Conservation (phyloP, 2,888 invertebrate genomes). For the Tridacna gigas region DNA sequence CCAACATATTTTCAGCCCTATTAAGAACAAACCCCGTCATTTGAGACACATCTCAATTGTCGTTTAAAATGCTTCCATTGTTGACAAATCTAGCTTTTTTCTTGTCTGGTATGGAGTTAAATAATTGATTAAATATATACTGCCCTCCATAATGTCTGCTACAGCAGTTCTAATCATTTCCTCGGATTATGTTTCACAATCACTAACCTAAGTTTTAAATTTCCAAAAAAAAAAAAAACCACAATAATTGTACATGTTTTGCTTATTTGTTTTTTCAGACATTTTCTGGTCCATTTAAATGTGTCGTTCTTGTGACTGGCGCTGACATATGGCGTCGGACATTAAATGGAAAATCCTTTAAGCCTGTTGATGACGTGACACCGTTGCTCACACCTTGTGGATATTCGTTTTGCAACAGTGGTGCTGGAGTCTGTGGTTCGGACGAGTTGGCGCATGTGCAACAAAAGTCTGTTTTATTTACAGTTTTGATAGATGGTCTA, state of each 20-base stretch:
- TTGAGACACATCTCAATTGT: too few relatives aligned
- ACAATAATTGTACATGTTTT: not conserved
- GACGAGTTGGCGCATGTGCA: constrained; percentile 30
- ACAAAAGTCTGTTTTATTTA: constrained; percentile 21
- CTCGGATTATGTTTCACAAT: not conserved
- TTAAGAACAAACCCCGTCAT: too few relatives aligned
- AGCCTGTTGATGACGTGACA: not conserved
- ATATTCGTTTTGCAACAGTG: constrained; percentile 51
- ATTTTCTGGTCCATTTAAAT: constrained; percentile 20
- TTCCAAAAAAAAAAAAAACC: not conserved
- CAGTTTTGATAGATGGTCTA: not conserved
- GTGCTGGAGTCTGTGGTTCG: constrained; percentile 56
- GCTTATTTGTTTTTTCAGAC: not conserved
- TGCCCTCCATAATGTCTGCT: too few relatives aligned
- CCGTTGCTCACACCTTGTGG: constrained; percentile 17
- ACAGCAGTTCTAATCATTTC: too few relatives aligned
- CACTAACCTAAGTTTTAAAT: not conserved
- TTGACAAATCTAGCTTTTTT: too few relatives aligned
- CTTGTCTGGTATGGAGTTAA: too few relatives aligned
- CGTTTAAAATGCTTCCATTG: too few relatives aligned
- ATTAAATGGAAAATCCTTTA: constrained; percentile 25
- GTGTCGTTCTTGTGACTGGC: not conserved
- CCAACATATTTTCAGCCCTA: too few relatives aligned
- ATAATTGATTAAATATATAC: too few relatives aligned
- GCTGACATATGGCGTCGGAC: constrained; percentile 29